These are phyloP conservation scores for Arenicola marina DNA, from an alignment of 2,888 invertebrate species.

Conservation along the genomic window DNA sequence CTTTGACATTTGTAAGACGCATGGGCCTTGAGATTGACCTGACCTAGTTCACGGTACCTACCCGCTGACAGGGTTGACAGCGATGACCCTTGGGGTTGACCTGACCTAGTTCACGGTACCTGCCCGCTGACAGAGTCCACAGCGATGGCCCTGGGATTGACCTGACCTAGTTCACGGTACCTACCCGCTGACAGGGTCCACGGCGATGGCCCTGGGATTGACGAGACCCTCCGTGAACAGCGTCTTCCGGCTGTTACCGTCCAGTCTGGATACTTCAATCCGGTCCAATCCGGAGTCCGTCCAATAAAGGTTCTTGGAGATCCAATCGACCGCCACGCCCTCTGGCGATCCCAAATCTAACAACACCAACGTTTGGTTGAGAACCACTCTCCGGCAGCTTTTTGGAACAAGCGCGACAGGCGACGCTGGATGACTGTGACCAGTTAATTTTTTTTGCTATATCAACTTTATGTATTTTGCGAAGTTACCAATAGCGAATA, in stretches of 20 bases:
- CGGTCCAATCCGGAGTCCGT: constrained; percentile 88
- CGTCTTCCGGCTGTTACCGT: constrained; percentile 70
- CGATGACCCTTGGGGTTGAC: constrained; percentile 94
- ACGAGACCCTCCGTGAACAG: constrained; percentile 77
- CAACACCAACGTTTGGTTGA: no score
- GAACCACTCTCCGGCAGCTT: no score
- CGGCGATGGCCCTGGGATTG: constrained; percentile 93
- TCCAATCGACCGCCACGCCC: constrained; percentile 92
- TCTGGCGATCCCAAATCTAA: constrained; percentile 91
- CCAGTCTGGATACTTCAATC: constrained; percentile 87
- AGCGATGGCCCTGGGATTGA: constrained; percentile 93
- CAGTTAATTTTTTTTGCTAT: no score
- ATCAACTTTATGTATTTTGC: no score
- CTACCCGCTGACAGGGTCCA: constrained; percentile 85
- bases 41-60: no score
- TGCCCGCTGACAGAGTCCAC: constrained; percentile 87
- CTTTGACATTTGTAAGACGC: no score
- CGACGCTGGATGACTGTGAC: no score
- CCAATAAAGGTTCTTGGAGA: constrained; percentile 92
- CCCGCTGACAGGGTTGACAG: constrained; percentile 87
- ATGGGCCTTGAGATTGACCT: constrained; percentile 93
- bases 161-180: no score
- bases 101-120: no score
- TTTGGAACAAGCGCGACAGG: no score
- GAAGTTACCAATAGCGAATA: no score